Evolutionary conservation across 2,888 invertebrate genomes (phyloP), one percentile per base, ranked within the genome.

Genomic region (Hypomecis atomaria): DNA sequence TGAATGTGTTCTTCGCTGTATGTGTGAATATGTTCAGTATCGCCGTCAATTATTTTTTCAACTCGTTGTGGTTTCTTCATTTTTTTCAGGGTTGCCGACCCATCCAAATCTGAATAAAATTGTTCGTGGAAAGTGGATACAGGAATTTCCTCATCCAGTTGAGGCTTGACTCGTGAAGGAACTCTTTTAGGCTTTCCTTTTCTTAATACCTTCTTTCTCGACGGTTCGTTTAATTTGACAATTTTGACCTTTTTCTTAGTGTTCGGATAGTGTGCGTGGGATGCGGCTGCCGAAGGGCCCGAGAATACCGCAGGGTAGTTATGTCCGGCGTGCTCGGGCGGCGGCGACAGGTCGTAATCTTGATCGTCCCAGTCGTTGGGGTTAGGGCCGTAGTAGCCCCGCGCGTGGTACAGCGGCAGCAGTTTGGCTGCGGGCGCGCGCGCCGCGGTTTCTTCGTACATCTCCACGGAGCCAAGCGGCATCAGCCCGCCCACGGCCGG

Each of bases 1-100:
- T 93, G 93, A 60, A 93, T 87, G 56, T 93, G 93, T 71, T 93
- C 93, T 73, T 93, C 93, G 67, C 89, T 93, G 67, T 92, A 93
- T 0, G 92, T 92, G 71, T 93, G 93, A 68, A 93, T 91, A 67
- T 93, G 93, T 79, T 93, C 93, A 68, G 90, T 92, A 75, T 93
- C 88, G 64, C 93, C 93, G 65, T 93, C 93, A 69, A 93, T 84
- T 70, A 92, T 92, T 84, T 93, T 93, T 81, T 93, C 93, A 50
- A 93, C 86, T 72, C 93, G 84, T 76, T 88, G 92, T 55, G 93
- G 93, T 79, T 89, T 92, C 69, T 78, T 90, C 9, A 90, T 81
- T 76, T 89, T 93, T 73, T 83, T 88, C 57, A 93, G 86, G 37
- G 90, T 90, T 45, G 88, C 88, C n/a, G 88, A 78, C 60, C 87